Conservation (phyloP, 2,888 invertebrate species). For the Trilocha varians region DNA sequence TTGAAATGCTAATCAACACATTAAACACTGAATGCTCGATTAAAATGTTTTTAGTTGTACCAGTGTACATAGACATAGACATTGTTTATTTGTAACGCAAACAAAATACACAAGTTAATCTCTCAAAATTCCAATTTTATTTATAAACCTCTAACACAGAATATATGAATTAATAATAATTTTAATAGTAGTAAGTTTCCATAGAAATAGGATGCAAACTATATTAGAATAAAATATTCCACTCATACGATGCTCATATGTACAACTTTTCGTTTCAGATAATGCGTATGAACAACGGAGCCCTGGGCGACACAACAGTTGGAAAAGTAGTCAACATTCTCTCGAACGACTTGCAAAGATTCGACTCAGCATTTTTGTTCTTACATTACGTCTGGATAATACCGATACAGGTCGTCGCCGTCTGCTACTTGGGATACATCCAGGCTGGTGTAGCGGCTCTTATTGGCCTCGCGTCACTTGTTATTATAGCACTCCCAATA, state of each 20-base stretch:
- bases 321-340: conserved; percentile 91
- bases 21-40: too few relatives aligned
- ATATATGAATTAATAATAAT: too few relatives aligned
- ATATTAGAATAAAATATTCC: too few relatives aligned
- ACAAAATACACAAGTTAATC: too few relatives aligned
- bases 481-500: conserved; percentile 82
- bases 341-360: conserved; percentile 90
- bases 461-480: conserved; percentile 77
- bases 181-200: too few relatives aligned
- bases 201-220: too few relatives aligned
- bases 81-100: too few relatives aligned
- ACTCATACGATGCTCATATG: conserved; percentile 2
- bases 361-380: conserved; percentile 83
- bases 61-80: too few relatives aligned
- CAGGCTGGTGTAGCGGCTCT: conserved; percentile 78
- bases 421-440: conserved; percentile 79
- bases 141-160: too few relatives aligned
- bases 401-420: conserved; percentile 76
- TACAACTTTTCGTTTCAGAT: conserved; percentile 44
- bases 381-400: conserved; percentile 88
- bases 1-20: too few relatives aligned
- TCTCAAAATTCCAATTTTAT: too few relatives aligned
- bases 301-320: conserved; percentile 86
- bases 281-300: conserved; percentile 66
- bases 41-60: too few relatives aligned